Conservation (phyloP, 2,113 vertebrate genomes). For the Anolis sagrei region DNA sequence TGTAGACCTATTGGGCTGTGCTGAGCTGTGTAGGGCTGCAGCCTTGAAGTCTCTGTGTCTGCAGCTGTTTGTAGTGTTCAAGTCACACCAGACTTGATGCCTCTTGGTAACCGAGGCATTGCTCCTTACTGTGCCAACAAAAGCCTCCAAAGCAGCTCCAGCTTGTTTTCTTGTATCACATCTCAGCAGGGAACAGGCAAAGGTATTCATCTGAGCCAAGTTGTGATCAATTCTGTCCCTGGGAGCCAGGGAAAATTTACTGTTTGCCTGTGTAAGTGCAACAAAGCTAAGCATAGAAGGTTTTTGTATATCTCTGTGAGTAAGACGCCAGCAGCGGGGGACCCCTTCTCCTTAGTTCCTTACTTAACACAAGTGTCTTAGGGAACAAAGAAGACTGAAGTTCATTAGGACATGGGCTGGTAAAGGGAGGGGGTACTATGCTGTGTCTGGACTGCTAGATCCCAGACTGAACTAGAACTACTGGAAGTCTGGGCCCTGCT, state of each 20-base stretch:
- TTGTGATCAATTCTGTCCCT: conserved; percentile 27
- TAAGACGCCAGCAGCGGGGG: background rate
- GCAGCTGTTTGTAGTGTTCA: background rate
- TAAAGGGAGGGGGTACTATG: background rate
- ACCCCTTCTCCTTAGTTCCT: conserved; percentile 6
- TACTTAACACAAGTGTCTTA: conserved; percentile 5
- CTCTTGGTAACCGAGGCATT: background rate
- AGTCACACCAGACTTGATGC: background rate
- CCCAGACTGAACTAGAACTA: background rate
- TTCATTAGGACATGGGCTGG: background rate
- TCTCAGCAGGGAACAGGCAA: conserved; percentile 14
- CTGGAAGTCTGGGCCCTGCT: background rate
- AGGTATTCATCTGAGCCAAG: conserved; percentile 32
- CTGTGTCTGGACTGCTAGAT: background rate
- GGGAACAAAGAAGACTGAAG: conserved; percentile 3
- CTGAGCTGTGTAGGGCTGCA: no score
- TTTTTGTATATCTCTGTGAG: conserved; percentile 18
- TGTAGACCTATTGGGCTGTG: no score
- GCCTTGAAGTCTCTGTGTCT: background rate
- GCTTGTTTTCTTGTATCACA: conserved; percentile 11
- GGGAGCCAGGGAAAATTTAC: conserved; percentile 32
- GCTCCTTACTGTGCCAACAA: background rate
- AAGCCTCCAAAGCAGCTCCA: background rate
- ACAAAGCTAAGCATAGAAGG: conserved; percentile 16
- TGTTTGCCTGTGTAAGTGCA: conserved; percentile 3